phyloP scores from a whole-genome alignment of 2,888 invertebrate species.

The Idaea biselata region DNA sequence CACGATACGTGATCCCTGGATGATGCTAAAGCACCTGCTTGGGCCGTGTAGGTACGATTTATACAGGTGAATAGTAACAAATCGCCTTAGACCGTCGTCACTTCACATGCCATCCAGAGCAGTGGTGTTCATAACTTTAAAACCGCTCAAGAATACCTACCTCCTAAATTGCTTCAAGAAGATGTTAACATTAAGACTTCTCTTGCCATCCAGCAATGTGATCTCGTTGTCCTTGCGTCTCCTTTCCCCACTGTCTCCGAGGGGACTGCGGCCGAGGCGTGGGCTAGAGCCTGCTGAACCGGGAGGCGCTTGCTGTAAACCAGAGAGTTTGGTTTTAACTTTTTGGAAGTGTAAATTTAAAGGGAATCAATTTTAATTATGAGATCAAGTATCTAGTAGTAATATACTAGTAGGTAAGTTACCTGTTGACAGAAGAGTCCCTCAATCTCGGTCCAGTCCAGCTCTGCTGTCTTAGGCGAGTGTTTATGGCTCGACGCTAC shows the following conservation, averaged over 20 bases:
- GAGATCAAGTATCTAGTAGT: no score
- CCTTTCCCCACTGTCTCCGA: constrained; percentile 77
- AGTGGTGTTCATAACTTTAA: neutral
- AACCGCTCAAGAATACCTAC: constrained; percentile 56
- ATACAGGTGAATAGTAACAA: no score
- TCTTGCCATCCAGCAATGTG: constrained; percentile 93
- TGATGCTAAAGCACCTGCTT: no score
- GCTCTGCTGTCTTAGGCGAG: constrained; percentile 89
- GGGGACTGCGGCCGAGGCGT: constrained; percentile 64
- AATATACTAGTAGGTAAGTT: neutral
- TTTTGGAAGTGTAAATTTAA: neutral
- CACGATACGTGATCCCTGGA: no score
- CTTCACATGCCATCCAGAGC: no score
- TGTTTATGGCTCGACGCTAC: constrained; percentile 92
- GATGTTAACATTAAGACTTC: constrained; percentile 98
- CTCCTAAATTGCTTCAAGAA: constrained; percentile 97
- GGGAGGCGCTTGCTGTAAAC: constrained; percentile 61
- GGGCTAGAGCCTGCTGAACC: constrained; percentile 76
- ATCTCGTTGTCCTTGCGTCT: constrained; percentile 93
- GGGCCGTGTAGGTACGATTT: no score
- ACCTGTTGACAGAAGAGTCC: constrained; percentile 95
- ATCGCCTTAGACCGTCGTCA: no score
- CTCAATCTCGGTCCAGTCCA: constrained; percentile 97
- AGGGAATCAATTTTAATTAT: neutral
- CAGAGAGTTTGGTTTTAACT: neutral